These are phyloP conservation scores for Turritopsis rubra DNA, from an alignment of 30 jellyfish, hydroid and myxozoan species.

Conservation along the genomic window DNA sequence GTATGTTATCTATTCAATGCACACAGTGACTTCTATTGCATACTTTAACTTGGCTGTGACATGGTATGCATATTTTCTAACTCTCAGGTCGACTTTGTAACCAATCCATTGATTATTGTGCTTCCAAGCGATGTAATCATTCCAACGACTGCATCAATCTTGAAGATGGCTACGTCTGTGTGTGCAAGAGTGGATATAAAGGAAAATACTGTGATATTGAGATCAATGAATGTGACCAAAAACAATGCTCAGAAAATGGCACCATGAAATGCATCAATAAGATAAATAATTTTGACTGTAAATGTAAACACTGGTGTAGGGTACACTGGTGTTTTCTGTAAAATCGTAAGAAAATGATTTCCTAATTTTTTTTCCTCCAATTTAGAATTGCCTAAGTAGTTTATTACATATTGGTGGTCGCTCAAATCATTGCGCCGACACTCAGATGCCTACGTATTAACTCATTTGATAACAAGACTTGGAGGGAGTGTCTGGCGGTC, in stretches of 20 bases:
- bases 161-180: not conserved
- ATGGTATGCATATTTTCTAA: not conserved
- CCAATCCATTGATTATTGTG: not conserved
- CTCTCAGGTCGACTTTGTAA: not conserved
- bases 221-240: not conserved
- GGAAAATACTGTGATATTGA: not conserved
- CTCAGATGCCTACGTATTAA: no score
- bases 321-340: not conserved
- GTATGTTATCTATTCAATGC: no score
- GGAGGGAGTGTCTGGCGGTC: no score
- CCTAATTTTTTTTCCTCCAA: not conserved
- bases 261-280: not conserved
- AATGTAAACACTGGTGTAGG: not conserved
- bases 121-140: not conserved
- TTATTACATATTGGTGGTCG: no score
- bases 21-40: no score
- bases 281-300: not conserved
- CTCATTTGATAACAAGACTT: no score
- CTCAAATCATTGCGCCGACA: not conserved
- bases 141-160: not conserved
- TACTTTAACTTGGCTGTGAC: not conserved
- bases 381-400: not conserved
- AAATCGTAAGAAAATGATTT: not conserved
- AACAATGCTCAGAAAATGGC: not conserved
- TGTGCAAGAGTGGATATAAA: not conserved